Base-by-base conservation (phyloP, 2,888 invertebrate species). In the Caenorhabditis zanzibari region DNA sequence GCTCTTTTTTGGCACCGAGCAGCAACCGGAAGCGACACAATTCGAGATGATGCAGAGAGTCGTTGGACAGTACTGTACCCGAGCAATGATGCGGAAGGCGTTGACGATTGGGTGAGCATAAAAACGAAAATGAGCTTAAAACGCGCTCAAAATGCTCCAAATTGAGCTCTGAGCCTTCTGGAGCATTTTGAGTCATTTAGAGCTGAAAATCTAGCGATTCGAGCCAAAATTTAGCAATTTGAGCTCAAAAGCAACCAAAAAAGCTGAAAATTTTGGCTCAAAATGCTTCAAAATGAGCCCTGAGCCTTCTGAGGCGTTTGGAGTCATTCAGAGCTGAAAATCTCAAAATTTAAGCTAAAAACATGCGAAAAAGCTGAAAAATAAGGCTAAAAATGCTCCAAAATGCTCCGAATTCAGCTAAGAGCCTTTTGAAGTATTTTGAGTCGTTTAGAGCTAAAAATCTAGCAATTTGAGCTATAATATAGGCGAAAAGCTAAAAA, bases 11-110 rank as follows among this genome's bases (percentile, higher is more conserved):
- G 75, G 81, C 12, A 58, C 32, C n/a, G 24, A 22, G 0, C 26
- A 12, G 14, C 41, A 71, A 2, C 26, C 44, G 5, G 75, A 71
- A 12, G 12, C 41, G 12, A 32, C 35, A 0, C 81, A 81, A 47
- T 81, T 81, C 24, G 64, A 69, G 2, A 24, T 71, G 56, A 81
- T 81, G 75, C 63, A 75, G 14, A 12, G 26, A 5, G 28, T 77
- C 16, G 28, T 71, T 1, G 16, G 22, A 7, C 63, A 69, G 4
- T 32, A 14, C 6, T 44, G 58, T 7, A 52, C 28, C 2, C 32
- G 49, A 0, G 28, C 32, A 35, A 69, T 76, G 75, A 49, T 38
- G 59, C 32, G 28, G 16, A 9, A 68, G 6, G 75, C 75, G 0
- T 22, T 19, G 16, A 32, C 5, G 32, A 7, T 4, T 32, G 32